Base-by-base conservation (phyloP, 30 jellyfish, hydroid and myxozoan species). In the Hydra vulgaris region DNA sequence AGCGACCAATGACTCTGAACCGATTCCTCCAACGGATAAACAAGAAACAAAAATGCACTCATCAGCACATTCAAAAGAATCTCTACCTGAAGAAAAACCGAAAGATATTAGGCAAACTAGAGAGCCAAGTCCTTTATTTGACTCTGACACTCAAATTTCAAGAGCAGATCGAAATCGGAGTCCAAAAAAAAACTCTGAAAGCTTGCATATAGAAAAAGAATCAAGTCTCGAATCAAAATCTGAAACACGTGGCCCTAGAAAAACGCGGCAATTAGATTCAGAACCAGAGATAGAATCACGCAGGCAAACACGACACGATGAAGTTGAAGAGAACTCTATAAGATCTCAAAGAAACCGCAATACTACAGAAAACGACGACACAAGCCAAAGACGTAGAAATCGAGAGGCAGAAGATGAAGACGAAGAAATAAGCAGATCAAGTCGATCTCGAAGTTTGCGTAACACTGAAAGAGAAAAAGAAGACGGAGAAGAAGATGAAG, bases 401-500 rank as follows among this genome's bases (percentile, higher is more conserved):
- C n/a, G n/a, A n/a, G n/a, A n/a, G n/a, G n/a, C n/a, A n/a, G n/a
- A 40, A 40, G 61, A 3, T 40, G 61, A 40, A 40, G 12, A 12
- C 12, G 61, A 40, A 40, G 61, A 40, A 40, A 40, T 40, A 40
- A 40, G 61, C 12, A 40, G 61, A 40, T 40, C 61, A 40, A 5
- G 61, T 7, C 8, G 52, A 70, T 70, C 76, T 7, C 8, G 76
- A 70, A 20, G 18, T 0, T 1, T 18, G 0, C 83, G 83, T 7
- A 67, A 70, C n/a, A 16, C 72, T 1, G 72, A 70, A 26, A 21
- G 24, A 53, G 40, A 26, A 0, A 72, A 25, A 53, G 83, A 27
- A 75, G 83, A 75, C 1, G 83, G 26, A 53, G 83, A 27, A 75
- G 83, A 75, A 22, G 83, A 75, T 18, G 83, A 75, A 21, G 83